Evolutionary conservation across 2,797 vertebrate genomes (phyloP).

Genomic region (Onychomys arenicola): DNA sequence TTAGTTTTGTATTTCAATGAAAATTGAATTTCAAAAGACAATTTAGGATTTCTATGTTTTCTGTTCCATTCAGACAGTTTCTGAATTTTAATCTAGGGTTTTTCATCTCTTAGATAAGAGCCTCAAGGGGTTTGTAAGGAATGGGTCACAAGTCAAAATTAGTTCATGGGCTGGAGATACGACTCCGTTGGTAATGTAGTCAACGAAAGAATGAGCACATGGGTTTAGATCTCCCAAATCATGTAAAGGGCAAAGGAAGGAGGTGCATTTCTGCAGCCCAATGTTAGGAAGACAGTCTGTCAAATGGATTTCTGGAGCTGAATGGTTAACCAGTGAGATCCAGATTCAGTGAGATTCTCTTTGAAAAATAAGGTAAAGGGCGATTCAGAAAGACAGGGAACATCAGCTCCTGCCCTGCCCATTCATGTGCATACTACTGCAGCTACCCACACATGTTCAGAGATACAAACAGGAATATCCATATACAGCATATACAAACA

Average conservation of each 20-base stretch:
- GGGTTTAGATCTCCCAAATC: not conserved
- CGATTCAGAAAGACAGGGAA: not conserved
- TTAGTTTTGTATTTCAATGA: conserved; percentile 35
- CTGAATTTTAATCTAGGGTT: conserved; percentile 23
- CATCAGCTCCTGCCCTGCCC: not conserved
- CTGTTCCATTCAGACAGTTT: not conserved
- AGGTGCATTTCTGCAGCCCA: not conserved
- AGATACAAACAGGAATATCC: not conserved
- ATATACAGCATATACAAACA: not conserved
- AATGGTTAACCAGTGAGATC: not conserved
- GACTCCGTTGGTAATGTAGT: too few species aligned
- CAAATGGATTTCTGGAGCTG: not conserved
- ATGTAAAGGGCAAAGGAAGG: not conserved
- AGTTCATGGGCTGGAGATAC: not conserved
- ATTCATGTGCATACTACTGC: not conserved
- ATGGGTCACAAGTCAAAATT: not conserved
- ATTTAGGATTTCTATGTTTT: not conserved
- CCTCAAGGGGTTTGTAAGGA: not conserved
- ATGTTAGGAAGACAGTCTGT: not conserved
- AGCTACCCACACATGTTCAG: not conserved
- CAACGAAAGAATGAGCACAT: not conserved
- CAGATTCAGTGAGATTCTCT: not conserved
- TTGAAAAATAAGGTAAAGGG: not conserved
- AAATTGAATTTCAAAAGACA: not conserved
- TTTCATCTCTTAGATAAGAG: not conserved